phyloP scores from a whole-genome alignment of 37 sponge, comb jelly and placozoan species.

The Eunapius fragilis region DNA sequence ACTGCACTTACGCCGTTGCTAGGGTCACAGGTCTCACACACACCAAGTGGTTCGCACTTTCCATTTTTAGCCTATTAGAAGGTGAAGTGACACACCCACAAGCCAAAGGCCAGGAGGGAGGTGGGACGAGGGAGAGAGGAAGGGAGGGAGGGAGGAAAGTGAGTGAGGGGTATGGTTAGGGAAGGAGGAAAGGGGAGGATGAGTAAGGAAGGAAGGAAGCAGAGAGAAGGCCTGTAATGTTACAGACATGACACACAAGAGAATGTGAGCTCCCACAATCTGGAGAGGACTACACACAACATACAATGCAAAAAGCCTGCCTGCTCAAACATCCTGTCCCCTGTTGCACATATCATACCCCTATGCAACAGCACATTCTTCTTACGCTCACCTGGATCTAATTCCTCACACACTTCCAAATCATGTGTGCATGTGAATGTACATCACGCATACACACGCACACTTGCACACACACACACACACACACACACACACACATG shows the following conservation, averaged over 20 bases:
- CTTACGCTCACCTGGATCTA: no score
- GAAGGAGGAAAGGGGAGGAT: background rate
- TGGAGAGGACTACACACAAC: no score
- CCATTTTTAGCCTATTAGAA: constrained; percentile 28
- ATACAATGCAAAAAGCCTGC: no score
- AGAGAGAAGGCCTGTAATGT: background rate
- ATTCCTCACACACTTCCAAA: no score
- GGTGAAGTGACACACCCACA: background rate
- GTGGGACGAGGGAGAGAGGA: background rate
- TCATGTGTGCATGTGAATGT: no score
- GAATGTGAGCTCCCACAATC: no score
- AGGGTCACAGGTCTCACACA: constrained; percentile 74
- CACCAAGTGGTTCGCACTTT: constrained; percentile 70
- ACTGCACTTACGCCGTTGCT: no score
- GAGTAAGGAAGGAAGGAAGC: background rate
- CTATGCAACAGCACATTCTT: no score
- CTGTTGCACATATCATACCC: no score
- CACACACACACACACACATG: background rate
- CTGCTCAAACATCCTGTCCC: no score
- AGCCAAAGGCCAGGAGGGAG: background rate
- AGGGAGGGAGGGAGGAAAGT: background rate
- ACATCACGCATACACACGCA: background rate
- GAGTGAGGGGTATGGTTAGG: background rate
- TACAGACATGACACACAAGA: background rate
- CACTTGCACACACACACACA: background rate